Evolutionary conservation across 2,797 vertebrate species (phyloP).

Genomic region (Meda fulgida): DNA sequence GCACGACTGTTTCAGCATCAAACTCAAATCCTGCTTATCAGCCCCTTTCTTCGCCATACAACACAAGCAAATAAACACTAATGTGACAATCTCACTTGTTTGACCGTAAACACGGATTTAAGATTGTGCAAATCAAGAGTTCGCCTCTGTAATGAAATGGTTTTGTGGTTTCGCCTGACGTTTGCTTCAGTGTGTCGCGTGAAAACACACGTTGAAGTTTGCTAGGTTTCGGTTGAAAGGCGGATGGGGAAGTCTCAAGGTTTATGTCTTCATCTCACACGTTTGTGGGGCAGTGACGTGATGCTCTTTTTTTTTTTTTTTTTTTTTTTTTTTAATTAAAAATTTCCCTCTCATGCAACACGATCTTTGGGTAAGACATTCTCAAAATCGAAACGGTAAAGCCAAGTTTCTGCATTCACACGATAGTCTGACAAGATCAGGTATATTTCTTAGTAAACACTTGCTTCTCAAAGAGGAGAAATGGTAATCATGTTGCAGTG

Average conservation of each 20-base stretch:
- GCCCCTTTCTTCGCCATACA: conserved; percentile 32
- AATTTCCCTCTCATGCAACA: background rate
- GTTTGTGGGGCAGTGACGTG: background rate
- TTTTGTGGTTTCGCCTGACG: conserved; percentile 22
- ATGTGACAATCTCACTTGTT: conserved; percentile 30
- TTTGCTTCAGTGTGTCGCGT: background rate
- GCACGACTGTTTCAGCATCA: conserved; percentile 48
- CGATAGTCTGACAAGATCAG: background rate
- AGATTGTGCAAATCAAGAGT: background rate
- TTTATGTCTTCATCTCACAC: background rate
- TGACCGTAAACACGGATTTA: conserved; percentile 33
- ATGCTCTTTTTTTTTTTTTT: background rate
- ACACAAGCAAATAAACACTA: conserved; percentile 24
- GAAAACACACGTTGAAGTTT: background rate
- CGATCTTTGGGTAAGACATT: background rate
- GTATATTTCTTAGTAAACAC: conserved; percentile 13
- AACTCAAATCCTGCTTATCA: conserved; percentile 52
- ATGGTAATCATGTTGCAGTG: background rate
- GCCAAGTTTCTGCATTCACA: background rate
- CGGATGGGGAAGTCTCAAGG: background rate
- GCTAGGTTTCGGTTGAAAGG: conserved; percentile 13
- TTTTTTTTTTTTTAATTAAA: background rate
- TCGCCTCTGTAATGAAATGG: background rate
- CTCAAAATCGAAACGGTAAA: background rate
- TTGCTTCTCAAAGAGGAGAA: conserved; percentile 4